Evolutionary conservation across 2,113 vertebrate species (phyloP), one percentile per base, ranked within the genome.

Genomic region (Calidris pygmaea): DNA sequence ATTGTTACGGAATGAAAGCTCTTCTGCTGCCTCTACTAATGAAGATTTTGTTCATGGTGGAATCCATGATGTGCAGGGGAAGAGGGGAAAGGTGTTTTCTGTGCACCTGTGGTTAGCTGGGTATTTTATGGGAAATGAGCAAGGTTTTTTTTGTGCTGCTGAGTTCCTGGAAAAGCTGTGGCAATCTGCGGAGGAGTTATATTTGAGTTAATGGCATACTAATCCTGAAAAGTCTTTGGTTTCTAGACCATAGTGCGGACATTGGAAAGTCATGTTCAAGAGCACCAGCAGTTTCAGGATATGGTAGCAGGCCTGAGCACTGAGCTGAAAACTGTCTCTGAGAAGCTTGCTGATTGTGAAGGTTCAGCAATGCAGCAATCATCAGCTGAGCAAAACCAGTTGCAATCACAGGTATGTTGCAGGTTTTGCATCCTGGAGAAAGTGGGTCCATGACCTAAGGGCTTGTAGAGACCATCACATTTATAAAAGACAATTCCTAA

Each of bases 401-500:
- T 96, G 95, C 96, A 97, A 76, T 92, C 97, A 58, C 95, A 98
- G 98, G 98, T 98, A 97, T 59, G 90, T 43, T 85, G 39, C 32
- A 85, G 7, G 52, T 85, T 95, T 68, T 84, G 62, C 53, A 27
- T 62, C 37, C 11, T 24, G 9, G 52, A 83, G 32, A 35, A 82
- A 70, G 50, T 77, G 53, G 17, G n/a, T 37, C 56, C 23, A 3
- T 59, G n/a, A 24, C 18, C 14, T 29, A 16, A 55, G 22, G 47
- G 17, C 35, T 84, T 71, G 14, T 41, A 50, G 27, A 77, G 7
- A 66, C 17, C 7, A 22, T 63, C 39, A 19, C 7, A 8, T 85
- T 63, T 68, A 48, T 47, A 34, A 48, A 60, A 55, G 43, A 56
- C 35, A 74, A 14, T 15, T 90, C 16, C 13, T 78, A 20, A 4